These are phyloP conservation scores for Polypedilum pembai DNA, from an alignment of 1,140 invertebrate genomes.

Conservation along the genomic window DNA sequence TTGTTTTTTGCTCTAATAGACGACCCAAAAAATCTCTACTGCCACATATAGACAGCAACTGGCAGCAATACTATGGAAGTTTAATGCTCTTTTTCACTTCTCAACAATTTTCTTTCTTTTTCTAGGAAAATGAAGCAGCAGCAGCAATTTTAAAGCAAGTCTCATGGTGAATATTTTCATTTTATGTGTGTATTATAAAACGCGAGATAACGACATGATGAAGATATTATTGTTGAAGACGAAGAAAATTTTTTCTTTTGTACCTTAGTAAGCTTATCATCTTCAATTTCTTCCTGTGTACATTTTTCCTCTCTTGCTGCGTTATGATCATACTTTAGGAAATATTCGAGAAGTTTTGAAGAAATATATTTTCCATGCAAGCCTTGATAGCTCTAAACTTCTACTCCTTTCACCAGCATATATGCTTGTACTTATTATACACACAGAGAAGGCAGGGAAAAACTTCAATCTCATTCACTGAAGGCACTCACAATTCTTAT, in stretches of 20 bases:
- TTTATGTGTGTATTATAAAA: background rate
- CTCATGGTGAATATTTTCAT: background rate
- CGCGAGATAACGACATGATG: background rate
- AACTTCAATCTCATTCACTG: background rate
- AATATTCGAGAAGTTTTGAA: background rate
- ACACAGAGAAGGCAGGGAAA: no score
- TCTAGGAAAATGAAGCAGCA: background rate
- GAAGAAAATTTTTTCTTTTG: background rate
- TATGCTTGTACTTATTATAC: no score
- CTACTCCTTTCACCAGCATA: no score
- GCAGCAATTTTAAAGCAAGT: background rate
- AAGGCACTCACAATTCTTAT: background rate
- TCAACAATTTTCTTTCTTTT: background rate
- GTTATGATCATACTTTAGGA: background rate
- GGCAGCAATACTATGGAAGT: background rate
- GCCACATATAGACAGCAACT: background rate
- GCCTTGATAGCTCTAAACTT: no score
- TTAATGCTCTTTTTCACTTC: slow-evolving; percentile 13
- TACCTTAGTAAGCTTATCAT: background rate
- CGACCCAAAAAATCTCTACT: background rate
- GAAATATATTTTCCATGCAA: no score
- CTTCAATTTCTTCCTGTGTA: background rate
- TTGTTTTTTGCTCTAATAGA: background rate
- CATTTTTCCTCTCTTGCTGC: background rate
- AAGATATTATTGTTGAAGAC: background rate